phyloP scores from a whole-genome alignment of 1,140 invertebrate species.

The Aethina tumida region DNA sequence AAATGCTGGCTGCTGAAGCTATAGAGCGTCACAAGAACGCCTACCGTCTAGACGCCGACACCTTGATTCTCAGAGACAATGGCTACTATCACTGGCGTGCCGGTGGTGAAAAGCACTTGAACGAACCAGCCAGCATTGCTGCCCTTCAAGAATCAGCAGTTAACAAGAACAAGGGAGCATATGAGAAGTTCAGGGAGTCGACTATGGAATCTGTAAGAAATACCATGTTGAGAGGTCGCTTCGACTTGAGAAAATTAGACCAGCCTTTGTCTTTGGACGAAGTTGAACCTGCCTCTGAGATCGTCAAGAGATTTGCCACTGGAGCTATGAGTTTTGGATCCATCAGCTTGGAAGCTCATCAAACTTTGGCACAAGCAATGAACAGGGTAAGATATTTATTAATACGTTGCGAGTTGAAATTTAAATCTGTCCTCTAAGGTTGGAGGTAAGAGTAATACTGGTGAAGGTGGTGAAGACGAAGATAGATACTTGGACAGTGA shows the following conservation, averaged over 20 bases:
- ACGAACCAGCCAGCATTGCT: slow-evolving; percentile 89
- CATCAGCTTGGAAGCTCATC: slow-evolving; percentile 89
- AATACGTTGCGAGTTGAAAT: not conserved
- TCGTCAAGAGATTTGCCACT: slow-evolving; percentile 81
- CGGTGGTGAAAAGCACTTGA: slow-evolving; percentile 97
- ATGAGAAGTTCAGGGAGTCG: slow-evolving; percentile 80
- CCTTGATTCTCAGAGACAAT: slow-evolving; percentile 80
- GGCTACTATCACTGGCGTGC: slow-evolving; percentile 93
- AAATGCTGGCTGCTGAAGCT: slow-evolving; percentile 81
- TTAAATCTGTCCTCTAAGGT: slow-evolving; percentile 42
- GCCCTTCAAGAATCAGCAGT: slow-evolving; percentile 75
- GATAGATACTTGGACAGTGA: slow-evolving; percentile 73
- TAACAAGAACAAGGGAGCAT: slow-evolving; percentile 72
- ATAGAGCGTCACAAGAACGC: slow-evolving; percentile 74
- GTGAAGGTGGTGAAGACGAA: slow-evolving; percentile 87
- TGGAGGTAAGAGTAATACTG: slow-evolving; percentile 94
- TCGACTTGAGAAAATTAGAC: slow-evolving; percentile 71
- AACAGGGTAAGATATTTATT: slow-evolving; percentile 64
- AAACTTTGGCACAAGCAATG: slow-evolving; percentile 93
- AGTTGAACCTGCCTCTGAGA: slow-evolving; percentile 86
- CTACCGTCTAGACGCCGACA: slow-evolving; percentile 65
- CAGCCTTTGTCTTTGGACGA: slow-evolving; percentile 72
- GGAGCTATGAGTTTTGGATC: slow-evolving; percentile 91
- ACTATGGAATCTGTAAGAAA: slow-evolving; percentile 76
- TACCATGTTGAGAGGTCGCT: slow-evolving; percentile 87